These are phyloP conservation scores for Luperina nickerlii DNA, from an alignment of 2,888 invertebrate genomes.

Conservation along the genomic window DNA sequence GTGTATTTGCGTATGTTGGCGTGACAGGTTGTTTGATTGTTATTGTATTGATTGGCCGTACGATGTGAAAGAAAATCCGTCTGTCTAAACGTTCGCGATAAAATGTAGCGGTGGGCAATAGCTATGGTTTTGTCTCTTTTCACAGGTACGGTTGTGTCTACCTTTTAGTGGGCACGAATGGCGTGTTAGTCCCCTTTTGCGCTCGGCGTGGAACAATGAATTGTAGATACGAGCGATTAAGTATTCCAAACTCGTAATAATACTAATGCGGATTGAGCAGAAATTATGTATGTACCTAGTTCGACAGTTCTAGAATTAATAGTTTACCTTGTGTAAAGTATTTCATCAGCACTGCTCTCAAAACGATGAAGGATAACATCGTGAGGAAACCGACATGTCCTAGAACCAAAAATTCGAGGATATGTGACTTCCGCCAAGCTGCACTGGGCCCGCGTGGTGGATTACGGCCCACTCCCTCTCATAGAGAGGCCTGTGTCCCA, in stretches of 20 bases:
- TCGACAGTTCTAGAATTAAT: neutral
- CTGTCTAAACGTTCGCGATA: conserved; percentile 79
- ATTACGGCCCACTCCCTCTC: neutral
- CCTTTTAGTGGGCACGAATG: conserved; percentile 65
- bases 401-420: neutral
- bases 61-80: conserved; percentile 76
- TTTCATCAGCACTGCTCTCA: neutral
- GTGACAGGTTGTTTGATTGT: conserved; percentile 67
- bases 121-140: conserved; percentile 83
- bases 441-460: neutral
- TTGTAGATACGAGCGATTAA: conserved; percentile 50
- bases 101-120: conserved; percentile 76
- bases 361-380: neutral
- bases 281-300: neutral
- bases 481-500: neutral
- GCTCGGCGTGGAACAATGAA: conserved; percentile 54
- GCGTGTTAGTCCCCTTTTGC: conserved; percentile 42
- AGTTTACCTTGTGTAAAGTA: neutral
- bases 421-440: neutral
- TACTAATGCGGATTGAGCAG: conserved; percentile 16
- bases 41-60: conserved; percentile 85
- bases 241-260: conserved; percentile 34
- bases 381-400: neutral
- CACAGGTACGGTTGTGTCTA: conserved; percentile 66
- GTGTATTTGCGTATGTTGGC: conserved; percentile 63